Conservation (phyloP, 2,113 vertebrate genomes). For the Murina feae region DNA sequence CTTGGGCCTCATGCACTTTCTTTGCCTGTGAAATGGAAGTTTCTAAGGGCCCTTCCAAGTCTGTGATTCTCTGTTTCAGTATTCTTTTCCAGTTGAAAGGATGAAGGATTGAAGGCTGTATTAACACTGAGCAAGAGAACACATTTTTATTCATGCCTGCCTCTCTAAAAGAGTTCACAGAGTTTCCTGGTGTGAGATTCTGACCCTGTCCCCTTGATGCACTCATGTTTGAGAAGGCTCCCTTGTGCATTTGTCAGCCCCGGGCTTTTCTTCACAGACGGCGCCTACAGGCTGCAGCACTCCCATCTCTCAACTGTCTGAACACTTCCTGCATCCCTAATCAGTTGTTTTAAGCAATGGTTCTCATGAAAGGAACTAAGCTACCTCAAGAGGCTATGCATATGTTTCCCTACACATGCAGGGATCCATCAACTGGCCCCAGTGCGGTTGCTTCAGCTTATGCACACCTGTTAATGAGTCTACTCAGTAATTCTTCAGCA, state of each 20-base stretch:
- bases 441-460: neutral
- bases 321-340: constrained; percentile 48
- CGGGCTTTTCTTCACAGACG: constrained; percentile 49
- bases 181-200: neutral
- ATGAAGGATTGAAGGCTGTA: constrained; percentile 21
- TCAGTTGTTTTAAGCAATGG: neutral
- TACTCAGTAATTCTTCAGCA: neutral
- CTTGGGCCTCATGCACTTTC: neutral
- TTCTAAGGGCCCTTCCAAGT: neutral
- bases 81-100: constrained; percentile 23
- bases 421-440: neutral
- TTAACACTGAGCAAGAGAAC: neutral
- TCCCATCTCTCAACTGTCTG: constrained; percentile 50
- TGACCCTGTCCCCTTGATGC: constrained; percentile 44
- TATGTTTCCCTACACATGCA: neutral
- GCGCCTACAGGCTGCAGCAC: constrained; percentile 29
- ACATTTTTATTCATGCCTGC: neutral
- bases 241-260: constrained; percentile 30
- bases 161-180: neutral
- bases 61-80: constrained; percentile 35
- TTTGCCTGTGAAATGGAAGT: constrained; percentile 13
- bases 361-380: constrained; percentile 47
- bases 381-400: neutral
- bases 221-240: neutral
- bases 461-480: neutral